Evolutionary conservation across 2,113 vertebrate species (phyloP).

Genomic region (Fulmarus glacialis): DNA sequence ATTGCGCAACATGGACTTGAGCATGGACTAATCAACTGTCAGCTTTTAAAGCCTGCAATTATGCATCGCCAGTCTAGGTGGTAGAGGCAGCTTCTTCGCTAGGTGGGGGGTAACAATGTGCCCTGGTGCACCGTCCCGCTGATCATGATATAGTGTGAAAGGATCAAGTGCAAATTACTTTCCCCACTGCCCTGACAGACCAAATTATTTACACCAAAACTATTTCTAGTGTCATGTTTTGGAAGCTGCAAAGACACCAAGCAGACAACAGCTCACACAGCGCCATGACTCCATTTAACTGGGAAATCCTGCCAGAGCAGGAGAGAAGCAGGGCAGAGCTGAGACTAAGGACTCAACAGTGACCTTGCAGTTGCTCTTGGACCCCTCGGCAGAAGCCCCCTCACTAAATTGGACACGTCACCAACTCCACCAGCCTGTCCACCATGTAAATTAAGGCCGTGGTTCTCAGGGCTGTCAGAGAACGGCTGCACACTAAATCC

Average conservation of each 20-base stretch:
- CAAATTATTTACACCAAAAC: background rate
- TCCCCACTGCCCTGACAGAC: background rate
- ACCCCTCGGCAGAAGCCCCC: background rate
- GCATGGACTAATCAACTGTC: background rate
- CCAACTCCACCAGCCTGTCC: background rate
- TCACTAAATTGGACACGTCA: background rate
- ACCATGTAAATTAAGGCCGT: fast-evolving
- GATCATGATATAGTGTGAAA: fast-evolving
- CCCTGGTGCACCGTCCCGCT: background rate
- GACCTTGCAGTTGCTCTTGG: background rate
- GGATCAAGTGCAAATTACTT: fast-evolving
- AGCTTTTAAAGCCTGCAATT: background rate
- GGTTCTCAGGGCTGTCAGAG: background rate
- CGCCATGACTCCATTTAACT: fast-evolving
- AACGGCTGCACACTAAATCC: background rate
- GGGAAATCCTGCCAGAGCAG: background rate
- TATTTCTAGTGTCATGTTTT: background rate
- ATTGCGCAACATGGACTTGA: background rate
- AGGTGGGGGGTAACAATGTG: background rate
- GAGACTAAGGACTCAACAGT: background rate
- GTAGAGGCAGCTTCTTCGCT: background rate
- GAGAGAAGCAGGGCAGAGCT: background rate
- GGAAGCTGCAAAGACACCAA: background rate
- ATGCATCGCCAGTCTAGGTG: background rate
- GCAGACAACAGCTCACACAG: background rate